Base-by-base conservation (phyloP, 2,888 invertebrate species). In the Pristionchus exspectatus region DNA sequence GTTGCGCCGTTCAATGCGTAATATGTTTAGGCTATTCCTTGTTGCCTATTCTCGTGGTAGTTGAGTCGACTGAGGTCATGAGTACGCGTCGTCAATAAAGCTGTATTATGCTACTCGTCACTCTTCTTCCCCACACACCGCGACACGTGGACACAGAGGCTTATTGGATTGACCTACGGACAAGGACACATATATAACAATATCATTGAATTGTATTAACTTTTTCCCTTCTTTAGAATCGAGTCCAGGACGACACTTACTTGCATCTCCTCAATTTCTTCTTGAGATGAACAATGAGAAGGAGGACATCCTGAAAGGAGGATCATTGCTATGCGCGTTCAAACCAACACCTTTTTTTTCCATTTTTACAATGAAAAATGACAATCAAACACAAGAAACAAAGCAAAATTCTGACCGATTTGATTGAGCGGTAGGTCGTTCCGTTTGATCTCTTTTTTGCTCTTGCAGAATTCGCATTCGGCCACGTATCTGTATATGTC, bases 381-480 rank as follows among this genome's bases (percentile, higher is more conserved):
- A 77, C 12, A 69, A 12, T n/a, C 12, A 50, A 10, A 50, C 9
- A 50, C 12, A 3, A 50, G 44, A 50, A 50, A 50, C 44, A 50
- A 50, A 9, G 44, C 4, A 3, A 7, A 50, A 3, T 50, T 9
- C 86, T 16, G 0, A 87, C 87, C 50, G 27, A 86, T 86, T 7
- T 87, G 30, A 18, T n/a, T 72, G 21, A 87, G 24, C 33, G 24
- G 69, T 21, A 63, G 18, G 50, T 54, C 50, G 27, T 16, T 69
- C 72, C 50, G 72, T 16, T 38, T 44, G 21, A 87, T 72, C 18
- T 87, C 50, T 18, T 50, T 69, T 30, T 59, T 74, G 59, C 21
- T 59, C 38, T 9, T 21, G 83, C 90, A 90, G 30, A 87, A 87
- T 2, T 63, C 87, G 56, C 90, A 90, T 66, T 88, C 87, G 27